Evolutionary conservation across 2,888 invertebrate genomes (phyloP).

Genomic region (Macaria liturata): DNA sequence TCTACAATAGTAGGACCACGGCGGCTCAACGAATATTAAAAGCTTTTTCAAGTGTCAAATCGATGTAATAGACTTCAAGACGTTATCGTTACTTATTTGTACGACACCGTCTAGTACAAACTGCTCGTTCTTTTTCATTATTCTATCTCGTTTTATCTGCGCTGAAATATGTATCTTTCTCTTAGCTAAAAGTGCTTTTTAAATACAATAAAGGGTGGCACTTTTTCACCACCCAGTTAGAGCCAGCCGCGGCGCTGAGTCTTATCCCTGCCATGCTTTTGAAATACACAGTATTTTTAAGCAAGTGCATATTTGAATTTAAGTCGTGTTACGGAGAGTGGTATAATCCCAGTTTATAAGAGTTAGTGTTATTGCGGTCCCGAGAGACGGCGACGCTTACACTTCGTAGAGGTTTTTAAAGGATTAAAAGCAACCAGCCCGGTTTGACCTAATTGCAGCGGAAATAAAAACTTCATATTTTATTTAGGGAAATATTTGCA

Average conservation of each 20-base stretch:
- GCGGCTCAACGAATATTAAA: too few species aligned
- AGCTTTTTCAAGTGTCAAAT: too few species aligned
- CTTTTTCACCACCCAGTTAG: slow-evolving; percentile 18
- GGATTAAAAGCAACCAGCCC: slow-evolving; percentile 53
- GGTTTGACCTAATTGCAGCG: slow-evolving; percentile 38
- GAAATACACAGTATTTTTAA: slow-evolving; percentile 53
- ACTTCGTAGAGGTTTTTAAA: slow-evolving; percentile 54
- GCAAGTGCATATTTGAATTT: slow-evolving; percentile 62
- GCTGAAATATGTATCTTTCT: slow-evolving; percentile 5
- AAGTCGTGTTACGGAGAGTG: slow-evolving; percentile 58
- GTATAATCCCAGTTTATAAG: slow-evolving; percentile 65
- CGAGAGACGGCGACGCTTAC: slow-evolving; percentile 52
- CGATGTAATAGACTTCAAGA: too few species aligned
- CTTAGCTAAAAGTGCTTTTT: slow-evolving; percentile 2
- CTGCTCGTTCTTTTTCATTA: too few species aligned
- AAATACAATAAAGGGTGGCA: slow-evolving; percentile 18
- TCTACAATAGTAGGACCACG: too few species aligned
- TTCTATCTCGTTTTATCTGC: neutral
- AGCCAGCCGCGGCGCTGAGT: slow-evolving; percentile 23
- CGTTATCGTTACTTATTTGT: too few species aligned
- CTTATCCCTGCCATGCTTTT: slow-evolving; percentile 37
- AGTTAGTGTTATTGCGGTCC: slow-evolving; percentile 65
- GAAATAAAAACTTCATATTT: slow-evolving; percentile 34
- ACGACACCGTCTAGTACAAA: too few species aligned
- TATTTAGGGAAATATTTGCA: slow-evolving; percentile 12